These are phyloP conservation scores for Pocillopora grandis DNA, from an alignment of 92 coral and sea anemone genomes.

Conservation along the genomic window DNA sequence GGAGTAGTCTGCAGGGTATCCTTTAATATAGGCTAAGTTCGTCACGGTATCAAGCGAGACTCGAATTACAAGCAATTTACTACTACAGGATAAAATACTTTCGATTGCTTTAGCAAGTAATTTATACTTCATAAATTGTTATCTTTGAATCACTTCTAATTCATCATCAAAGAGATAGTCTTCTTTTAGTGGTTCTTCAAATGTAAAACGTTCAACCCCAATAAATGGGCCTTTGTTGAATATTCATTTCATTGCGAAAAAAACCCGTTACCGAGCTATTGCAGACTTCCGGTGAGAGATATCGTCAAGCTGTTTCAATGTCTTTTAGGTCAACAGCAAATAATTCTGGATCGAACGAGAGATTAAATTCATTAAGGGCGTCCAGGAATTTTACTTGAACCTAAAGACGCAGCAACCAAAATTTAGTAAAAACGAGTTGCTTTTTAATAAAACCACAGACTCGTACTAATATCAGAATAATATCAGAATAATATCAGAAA, in stretches of 20 bases:
- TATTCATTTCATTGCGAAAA: slow-evolving; percentile 37
- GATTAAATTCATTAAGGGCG: too few species aligned
- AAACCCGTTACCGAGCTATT: slow-evolving; percentile 5
- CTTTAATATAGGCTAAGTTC: too few species aligned
- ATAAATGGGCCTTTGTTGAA: slow-evolving; percentile 4
- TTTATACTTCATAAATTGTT: too few species aligned
- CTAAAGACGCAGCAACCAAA: too few species aligned
- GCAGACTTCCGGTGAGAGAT: slow-evolving; percentile 30
- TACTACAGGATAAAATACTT: not conserved
- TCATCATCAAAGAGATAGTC: too few species aligned
- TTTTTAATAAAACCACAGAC: not conserved
- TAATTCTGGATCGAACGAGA: not conserved
- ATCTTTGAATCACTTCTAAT: too few species aligned
- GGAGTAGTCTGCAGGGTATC: too few species aligned
- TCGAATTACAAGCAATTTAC: not conserved
- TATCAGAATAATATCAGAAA: not conserved
- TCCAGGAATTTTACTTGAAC: too few species aligned
- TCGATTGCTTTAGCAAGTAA: not conserved
- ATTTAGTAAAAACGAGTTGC: not conserved
- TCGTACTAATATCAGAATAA: not conserved
- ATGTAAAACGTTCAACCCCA: slow-evolving; percentile 25
- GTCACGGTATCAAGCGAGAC: too few species aligned
- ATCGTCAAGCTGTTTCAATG: slow-evolving; percentile 1
- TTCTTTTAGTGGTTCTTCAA: not conserved
- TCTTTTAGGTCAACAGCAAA: not conserved